phyloP scores from a whole-genome alignment of 2,797 vertebrate genomes.

The Esox lucius region DNA sequence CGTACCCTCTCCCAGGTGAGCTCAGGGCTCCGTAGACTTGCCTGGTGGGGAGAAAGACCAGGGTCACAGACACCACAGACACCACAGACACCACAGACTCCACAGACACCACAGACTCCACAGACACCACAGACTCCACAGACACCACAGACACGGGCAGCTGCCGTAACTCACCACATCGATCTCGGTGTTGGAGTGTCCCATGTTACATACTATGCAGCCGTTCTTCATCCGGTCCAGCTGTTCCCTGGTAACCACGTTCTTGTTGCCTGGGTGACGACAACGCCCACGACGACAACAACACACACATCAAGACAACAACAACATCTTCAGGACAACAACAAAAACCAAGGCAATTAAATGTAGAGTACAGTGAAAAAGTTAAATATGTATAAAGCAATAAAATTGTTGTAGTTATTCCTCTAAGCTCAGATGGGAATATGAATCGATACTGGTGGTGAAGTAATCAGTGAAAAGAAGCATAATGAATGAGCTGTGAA shows the following conservation, averaged over 20 bases:
- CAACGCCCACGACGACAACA: not conserved
- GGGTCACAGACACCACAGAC: constrained; percentile 5
- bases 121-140: constrained; percentile 1
- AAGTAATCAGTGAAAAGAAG: not conserved
- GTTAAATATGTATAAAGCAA: too few relatives aligned
- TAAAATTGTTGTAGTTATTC: not conserved
- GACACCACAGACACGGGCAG: constrained; percentile 8
- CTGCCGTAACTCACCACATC: constrained; percentile 84
- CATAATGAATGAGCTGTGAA: too few relatives aligned
- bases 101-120: not conserved
- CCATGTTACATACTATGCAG: constrained; percentile 98
- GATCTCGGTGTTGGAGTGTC: constrained; percentile 97
- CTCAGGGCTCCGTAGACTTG: constrained; percentile 93
- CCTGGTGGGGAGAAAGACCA: constrained; percentile 67
- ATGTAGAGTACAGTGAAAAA: too few relatives aligned
- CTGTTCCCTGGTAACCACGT: constrained; percentile 94
- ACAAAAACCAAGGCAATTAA: too few relatives aligned
- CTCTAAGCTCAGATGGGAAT: not conserved
- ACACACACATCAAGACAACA: not conserved
- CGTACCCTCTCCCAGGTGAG: constrained; percentile 97
- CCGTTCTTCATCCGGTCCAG: constrained; percentile 98
- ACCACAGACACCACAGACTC: constrained; percentile 5
- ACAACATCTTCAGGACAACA: too few relatives aligned
- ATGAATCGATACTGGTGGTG: constrained; percentile 33
- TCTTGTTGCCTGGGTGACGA: constrained; percentile 87